Conservation (phyloP, 1,140 invertebrate species). For the Dufourea novaeangliae region DNA sequence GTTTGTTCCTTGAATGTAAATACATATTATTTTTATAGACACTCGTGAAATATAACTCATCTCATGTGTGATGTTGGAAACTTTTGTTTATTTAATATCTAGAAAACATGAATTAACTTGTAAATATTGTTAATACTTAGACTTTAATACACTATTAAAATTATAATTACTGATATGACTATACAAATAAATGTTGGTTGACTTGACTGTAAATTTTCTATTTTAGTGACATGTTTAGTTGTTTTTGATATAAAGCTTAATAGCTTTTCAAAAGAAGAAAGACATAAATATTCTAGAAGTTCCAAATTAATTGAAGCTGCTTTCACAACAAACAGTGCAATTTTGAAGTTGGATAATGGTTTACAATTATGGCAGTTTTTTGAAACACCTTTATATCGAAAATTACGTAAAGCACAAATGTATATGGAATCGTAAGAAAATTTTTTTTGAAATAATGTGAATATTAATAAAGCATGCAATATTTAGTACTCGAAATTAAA, state of each 20-base stretch:
- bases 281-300: slow-evolving; percentile 83
- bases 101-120: not conserved
- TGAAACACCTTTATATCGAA: slow-evolving; percentile 88
- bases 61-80: too few relatives aligned
- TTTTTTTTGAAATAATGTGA: slow-evolving; percentile 4
- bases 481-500: not conserved
- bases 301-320: slow-evolving; percentile 88
- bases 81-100: not conserved
- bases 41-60: not conserved
- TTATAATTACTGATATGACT: not conserved
- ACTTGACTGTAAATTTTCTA: slow-evolving; percentile 38
- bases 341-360: slow-evolving; percentile 90
- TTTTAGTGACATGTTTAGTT: slow-evolving; percentile 87
- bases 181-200: not conserved
- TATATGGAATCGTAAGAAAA: slow-evolving; percentile 88
- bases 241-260: slow-evolving; percentile 86
- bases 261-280: slow-evolving; percentile 85
- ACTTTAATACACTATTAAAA: not conserved
- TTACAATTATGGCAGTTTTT: slow-evolving; percentile 87
- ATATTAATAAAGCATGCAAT: not conserved
- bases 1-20: slow-evolving; percentile 91
- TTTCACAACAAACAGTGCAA: slow-evolving; percentile 86
- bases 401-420: slow-evolving; percentile 86
- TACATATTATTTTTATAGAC: slow-evolving; percentile 40
- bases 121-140: not conserved